Conservation (phyloP, 2,797 vertebrate genomes). For the Anguilla obscura region DNA sequence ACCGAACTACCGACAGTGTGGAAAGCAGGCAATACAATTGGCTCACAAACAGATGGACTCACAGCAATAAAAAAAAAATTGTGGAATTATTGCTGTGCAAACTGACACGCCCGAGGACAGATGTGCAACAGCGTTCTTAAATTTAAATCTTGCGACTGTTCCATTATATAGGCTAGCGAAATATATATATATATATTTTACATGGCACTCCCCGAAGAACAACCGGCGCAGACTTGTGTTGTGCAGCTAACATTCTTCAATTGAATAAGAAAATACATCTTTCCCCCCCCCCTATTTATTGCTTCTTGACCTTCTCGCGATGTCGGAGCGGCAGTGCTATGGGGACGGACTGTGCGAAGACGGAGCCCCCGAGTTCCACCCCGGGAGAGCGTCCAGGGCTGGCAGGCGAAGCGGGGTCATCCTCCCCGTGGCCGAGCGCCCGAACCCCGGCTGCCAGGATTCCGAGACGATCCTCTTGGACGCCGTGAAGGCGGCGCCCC, state of each 20-base stretch:
- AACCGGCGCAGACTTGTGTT: conserved; percentile 56
- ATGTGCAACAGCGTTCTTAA: conserved; percentile 15
- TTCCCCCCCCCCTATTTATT: not conserved
- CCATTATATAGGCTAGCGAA: conserved; percentile 25
- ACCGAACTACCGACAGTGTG: conserved; percentile 24
- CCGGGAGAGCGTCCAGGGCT: conserved; percentile 24
- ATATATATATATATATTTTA: conserved; percentile 26
- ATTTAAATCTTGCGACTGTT: conserved; percentile 10
- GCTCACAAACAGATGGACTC: conserved; percentile 29
- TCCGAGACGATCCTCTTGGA: conserved; percentile 69
- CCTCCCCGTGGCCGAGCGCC: conserved; percentile 37
- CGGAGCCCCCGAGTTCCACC: conserved; percentile 24
- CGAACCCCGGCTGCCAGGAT: conserved; percentile 55
- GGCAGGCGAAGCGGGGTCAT: conserved; percentile 34
- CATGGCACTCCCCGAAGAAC: conserved; percentile 53
- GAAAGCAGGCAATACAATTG: conserved; percentile 29
- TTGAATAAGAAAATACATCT: conserved; percentile 7
- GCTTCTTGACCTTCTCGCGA: not conserved
- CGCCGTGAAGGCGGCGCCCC: conserved; percentile 69
- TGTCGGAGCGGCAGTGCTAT: conserved; percentile 36
- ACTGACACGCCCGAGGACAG: conserved; percentile 35
- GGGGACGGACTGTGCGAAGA: conserved; percentile 33
- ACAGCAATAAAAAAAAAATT: conserved; percentile 38
- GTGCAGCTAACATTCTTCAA: conserved; percentile 22
- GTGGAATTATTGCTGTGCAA: conserved; percentile 39